These are phyloP conservation scores for Trachops cirrhosus DNA, from an alignment of 2,797 vertebrate genomes.

Conservation along the genomic window DNA sequence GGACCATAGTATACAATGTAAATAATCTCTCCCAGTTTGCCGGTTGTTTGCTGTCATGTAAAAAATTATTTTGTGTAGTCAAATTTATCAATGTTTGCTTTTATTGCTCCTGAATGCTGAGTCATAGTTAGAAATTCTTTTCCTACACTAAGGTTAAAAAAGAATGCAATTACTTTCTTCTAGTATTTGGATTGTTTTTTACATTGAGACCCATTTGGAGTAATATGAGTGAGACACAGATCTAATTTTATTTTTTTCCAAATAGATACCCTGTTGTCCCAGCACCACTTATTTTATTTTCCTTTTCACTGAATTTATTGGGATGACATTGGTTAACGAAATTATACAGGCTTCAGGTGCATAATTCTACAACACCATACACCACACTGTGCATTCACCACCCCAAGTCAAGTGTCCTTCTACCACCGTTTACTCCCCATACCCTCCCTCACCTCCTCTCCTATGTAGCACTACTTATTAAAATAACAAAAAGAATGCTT, in stretches of 20 bases:
- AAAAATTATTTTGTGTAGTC: not conserved
- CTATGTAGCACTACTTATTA: not conserved
- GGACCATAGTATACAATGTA: not conserved
- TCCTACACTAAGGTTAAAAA: not conserved
- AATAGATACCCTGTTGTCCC: not conserved
- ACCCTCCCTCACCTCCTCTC: not conserved
- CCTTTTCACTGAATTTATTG: not conserved
- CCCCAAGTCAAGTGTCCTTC: not conserved
- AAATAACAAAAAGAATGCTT: not conserved
- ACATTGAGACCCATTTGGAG: not conserved
- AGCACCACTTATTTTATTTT: not conserved
- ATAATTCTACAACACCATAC: not conserved
- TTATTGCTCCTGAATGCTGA: not conserved
- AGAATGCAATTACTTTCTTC: not conserved
- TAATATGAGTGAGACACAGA: not conserved
- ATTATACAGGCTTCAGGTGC: not conserved
- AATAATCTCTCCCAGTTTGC: not conserved
- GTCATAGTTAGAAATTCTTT: not conserved
- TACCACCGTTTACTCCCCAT: not conserved
- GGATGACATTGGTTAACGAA: not conserved
- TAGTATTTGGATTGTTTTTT: not conserved
- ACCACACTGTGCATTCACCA: not conserved
- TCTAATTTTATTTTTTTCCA: not conserved
- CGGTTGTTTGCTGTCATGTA: not conserved
- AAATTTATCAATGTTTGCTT: not conserved